Evolutionary conservation across 2,797 vertebrate genomes (phyloP).

Genomic region (Argya squamiceps): DNA sequence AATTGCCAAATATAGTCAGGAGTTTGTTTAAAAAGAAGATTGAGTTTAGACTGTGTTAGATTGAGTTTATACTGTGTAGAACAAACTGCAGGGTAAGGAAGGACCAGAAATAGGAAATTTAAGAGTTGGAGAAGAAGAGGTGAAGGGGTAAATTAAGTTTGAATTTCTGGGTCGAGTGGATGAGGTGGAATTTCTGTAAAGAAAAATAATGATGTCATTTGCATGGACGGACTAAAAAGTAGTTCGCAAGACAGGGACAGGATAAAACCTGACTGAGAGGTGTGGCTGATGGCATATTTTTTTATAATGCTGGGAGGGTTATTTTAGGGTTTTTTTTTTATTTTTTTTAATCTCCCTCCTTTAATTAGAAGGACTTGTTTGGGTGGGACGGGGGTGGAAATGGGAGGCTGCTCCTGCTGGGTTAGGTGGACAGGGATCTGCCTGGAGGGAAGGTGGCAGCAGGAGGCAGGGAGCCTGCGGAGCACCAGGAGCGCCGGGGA

Average conservation of each 20-base stretch:
- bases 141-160: neutral
- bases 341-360: neutral
- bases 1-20: neutral
- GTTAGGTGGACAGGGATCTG: neutral
- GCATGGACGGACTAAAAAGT: neutral
- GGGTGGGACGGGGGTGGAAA: neutral
- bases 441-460: neutral
- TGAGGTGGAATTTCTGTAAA: neutral
- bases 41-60: no score
- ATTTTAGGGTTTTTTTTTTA: fast-evolving
- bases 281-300: neutral
- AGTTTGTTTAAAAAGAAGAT: neutral
- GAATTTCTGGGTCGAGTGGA: neutral
- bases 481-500: neutral
- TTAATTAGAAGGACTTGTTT: neutral
- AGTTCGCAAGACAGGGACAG: fast-evolving
- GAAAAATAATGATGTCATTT: neutral
- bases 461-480: neutral
- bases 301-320: neutral
- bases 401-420: neutral
- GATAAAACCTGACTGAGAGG: neutral
- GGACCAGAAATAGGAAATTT: neutral
- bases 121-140: neutral
- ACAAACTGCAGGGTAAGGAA: neutral
- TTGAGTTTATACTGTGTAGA: neutral